Conservation (phyloP, 2,113 vertebrate species). For the Connochaetes taurinus region DNA sequence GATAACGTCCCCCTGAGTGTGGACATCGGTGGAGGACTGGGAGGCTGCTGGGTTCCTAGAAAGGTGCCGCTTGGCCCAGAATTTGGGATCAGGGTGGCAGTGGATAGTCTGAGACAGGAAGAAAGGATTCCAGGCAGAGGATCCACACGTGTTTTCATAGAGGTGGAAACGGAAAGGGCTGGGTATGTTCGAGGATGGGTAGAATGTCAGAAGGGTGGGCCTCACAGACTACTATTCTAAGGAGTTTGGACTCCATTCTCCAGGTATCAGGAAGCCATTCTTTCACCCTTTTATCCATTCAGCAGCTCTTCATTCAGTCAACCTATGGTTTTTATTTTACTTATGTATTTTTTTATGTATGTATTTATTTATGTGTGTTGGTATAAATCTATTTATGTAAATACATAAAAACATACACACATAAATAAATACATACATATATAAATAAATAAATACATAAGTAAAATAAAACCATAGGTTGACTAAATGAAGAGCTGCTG, state of each 20-base stretch:
- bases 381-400: too few species aligned
- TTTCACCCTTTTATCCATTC: neutral
- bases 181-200: neutral
- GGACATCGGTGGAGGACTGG: too few species aligned
- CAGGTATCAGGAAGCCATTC: neutral
- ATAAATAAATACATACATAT: too few species aligned
- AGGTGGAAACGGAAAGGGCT: neutral
- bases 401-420: too few species aligned
- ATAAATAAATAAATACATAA: too few species aligned
- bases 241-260: neutral
- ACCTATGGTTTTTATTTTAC: neutral
- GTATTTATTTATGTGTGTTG: neutral
- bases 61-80: neutral
- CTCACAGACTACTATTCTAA: neutral
- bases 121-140: neutral
- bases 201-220: neutral
- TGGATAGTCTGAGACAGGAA: neutral
- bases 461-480: too few species aligned
- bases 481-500: too few species aligned
- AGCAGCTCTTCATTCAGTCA: neutral
- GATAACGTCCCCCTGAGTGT: rapidly evolving
- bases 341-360: neutral
- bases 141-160: rapidly evolving
- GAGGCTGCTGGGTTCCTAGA: neutral
- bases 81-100: neutral